Percentiles rank a stretch among this genome's conserved stretches.
These are phyloP conservation scores for Alouatta palliata DNA, from an alignment of 2,113 vertebrate species.

Conservation along the genomic window DNA sequence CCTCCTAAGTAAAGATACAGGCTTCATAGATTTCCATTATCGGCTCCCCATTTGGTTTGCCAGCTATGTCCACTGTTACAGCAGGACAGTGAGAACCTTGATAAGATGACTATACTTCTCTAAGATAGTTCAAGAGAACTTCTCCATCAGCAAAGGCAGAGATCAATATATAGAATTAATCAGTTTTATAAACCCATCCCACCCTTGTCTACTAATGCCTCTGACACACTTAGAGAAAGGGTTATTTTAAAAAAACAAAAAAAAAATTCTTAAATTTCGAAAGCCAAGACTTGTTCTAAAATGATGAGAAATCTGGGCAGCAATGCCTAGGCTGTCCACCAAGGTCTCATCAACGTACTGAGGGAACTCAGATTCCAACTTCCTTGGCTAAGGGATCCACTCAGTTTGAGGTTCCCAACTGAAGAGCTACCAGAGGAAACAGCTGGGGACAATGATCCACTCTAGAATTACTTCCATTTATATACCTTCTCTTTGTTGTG, in stretches of 20 bases:
- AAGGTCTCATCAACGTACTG: too few relatives aligned
- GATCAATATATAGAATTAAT: not conserved
- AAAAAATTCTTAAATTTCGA: not conserved
- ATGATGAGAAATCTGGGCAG: not conserved
- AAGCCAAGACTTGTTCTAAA: not conserved
- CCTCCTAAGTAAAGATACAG: not conserved
- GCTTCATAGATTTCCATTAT: not conserved
- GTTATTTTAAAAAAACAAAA: not conserved
- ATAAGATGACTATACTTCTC: not conserved
- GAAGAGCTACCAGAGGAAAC: not conserved
- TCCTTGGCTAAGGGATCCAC: not conserved
- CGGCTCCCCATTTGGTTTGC: not conserved
- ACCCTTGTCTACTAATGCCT: not conserved
- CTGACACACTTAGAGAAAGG: not conserved
- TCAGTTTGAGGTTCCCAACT: not conserved
- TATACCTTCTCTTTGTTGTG: not conserved
- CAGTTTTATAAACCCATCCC: not conserved
- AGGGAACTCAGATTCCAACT: not conserved
- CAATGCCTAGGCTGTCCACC: not conserved
- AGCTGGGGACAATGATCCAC: not conserved
- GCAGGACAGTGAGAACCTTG: not conserved
- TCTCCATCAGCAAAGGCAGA: not conserved
- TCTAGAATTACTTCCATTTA: too few relatives aligned
- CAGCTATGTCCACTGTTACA: not conserved
- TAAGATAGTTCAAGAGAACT: too few relatives aligned